A percentile compares a stretch with the other conserved stretches of the same genome.
phyloP scores from a whole-genome alignment of 2,797 vertebrate genomes.

The Thalassophryne amazonica region DNA sequence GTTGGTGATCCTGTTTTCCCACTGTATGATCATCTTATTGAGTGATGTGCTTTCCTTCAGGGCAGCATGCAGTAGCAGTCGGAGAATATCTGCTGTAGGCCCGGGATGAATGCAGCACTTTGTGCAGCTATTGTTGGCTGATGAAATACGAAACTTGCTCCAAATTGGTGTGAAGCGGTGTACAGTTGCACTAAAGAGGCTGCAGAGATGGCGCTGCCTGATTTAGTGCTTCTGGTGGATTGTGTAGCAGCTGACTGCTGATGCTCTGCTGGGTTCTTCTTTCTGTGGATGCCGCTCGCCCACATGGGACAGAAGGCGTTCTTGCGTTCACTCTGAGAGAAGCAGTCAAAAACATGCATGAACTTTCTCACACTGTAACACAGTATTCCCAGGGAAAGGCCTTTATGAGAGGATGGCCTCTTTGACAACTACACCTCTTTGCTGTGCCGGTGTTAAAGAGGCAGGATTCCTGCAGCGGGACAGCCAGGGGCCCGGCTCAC shows the following conservation, averaged over 20 bases:
- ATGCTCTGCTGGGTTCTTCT: not conserved
- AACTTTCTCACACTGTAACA: conserved; percentile 81
- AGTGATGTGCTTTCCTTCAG: conserved; percentile 56
- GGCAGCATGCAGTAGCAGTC: conserved; percentile 42
- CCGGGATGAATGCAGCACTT: conserved; percentile 47
- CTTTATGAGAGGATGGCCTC: conserved; percentile 69
- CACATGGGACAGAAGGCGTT: conserved; percentile 31
- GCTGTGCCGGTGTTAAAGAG: conserved; percentile 44
- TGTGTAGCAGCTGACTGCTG: not conserved
- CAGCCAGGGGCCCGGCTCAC: conserved; percentile 50
- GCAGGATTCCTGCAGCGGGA: conserved; percentile 41
- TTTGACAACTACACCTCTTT: conserved; percentile 73
- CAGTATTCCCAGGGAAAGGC: conserved; percentile 76
- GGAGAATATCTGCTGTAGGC: conserved; percentile 45
- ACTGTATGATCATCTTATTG: conserved; percentile 58
- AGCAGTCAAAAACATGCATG: conserved; percentile 60
- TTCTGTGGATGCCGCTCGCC: not conserved
- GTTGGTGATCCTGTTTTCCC: conserved; percentile 37
- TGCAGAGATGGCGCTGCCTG: no score
- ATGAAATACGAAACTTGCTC: conserved; percentile 48
- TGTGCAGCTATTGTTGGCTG: conserved; percentile 49
- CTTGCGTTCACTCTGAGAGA: conserved; percentile 31
- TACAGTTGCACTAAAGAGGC: conserved; percentile 37
- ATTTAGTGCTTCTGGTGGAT: not conserved
- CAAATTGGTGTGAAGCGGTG: conserved; percentile 19